phyloP scores from a whole-genome alignment of 2,888 invertebrate genomes.

The Eustalomyia histrio region DNA sequence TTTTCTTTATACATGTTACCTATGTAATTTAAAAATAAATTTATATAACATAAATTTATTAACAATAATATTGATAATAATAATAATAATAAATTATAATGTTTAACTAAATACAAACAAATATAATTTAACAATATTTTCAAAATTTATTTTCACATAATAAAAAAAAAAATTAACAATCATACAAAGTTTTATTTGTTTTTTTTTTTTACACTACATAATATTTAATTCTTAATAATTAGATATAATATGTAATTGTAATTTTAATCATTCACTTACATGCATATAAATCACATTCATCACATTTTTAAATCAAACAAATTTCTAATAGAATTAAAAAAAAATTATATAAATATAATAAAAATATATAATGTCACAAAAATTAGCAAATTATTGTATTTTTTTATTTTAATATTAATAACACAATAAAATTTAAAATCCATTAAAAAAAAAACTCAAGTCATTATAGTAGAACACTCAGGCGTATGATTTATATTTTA shows the following conservation, averaged over 20 bases:
- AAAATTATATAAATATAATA: background rate
- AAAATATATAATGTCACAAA: too few relatives aligned
- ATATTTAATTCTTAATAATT: conserved; percentile 1
- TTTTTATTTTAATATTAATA: too few relatives aligned
- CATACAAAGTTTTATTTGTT: background rate
- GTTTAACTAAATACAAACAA: background rate
- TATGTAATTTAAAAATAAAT: conserved; percentile 36
- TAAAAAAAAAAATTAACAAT: background rate
- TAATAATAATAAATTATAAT: background rate
- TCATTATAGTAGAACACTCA: background rate
- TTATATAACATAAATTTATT: conserved; percentile 25
- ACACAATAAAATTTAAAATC: too few relatives aligned
- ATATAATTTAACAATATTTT: background rate
- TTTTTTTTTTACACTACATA: conserved; percentile 12
- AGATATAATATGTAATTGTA: conserved; percentile 5
- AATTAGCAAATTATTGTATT: background rate
- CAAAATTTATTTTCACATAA: background rate
- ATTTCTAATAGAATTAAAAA: background rate
- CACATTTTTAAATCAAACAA: background rate
- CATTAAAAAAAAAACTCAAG: too few relatives aligned
- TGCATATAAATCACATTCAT: conserved; percentile 19
- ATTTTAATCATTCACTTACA: conserved; percentile 25
- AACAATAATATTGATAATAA: conserved; percentile 7
- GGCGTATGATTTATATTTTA: background rate
- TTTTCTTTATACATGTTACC: conserved; percentile 52